phyloP scores from a whole-genome alignment of 2,888 invertebrate genomes.

The Eristalis tenax region DNA sequence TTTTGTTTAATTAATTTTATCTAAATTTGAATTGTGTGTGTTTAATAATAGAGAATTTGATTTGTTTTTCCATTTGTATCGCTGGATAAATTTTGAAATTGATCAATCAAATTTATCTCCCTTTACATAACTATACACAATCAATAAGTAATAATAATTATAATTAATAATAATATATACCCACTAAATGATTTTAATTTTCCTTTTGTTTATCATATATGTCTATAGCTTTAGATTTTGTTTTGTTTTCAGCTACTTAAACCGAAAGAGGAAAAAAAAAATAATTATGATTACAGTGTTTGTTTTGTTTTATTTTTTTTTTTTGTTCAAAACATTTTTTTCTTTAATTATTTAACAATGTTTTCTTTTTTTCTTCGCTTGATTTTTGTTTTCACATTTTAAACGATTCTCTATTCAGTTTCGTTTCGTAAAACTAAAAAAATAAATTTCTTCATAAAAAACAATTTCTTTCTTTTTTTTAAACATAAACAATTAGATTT shows the following conservation, averaged over 20 bases:
- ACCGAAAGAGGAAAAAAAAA: slow-evolving; percentile 21
- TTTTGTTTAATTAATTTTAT: slow-evolving; percentile 53
- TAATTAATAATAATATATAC: slow-evolving; percentile 64
- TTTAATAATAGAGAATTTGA: not conserved
- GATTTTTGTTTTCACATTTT: slow-evolving; percentile 4
- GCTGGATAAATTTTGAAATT: slow-evolving; percentile 62
- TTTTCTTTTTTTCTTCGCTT: not conserved
- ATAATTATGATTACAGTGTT: slow-evolving; percentile 51
- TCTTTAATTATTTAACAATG: slow-evolving; percentile 33
- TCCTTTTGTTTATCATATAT: slow-evolving; percentile 19
- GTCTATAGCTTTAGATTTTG: slow-evolving; percentile 47
- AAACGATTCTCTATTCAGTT: slow-evolving; percentile 45
- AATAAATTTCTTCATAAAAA: slow-evolving; percentile 55
- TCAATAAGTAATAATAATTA: slow-evolving; percentile 53
- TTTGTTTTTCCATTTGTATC: slow-evolving; percentile 48
- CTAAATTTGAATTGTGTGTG: slow-evolving; percentile 10
- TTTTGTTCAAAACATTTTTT: slow-evolving; percentile 45
- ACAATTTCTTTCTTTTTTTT: slow-evolving; percentile 29
- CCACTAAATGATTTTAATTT: slow-evolving; percentile 60
- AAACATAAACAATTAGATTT: slow-evolving; percentile 65
- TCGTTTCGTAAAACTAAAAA: slow-evolving; percentile 45
- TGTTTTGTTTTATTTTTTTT: slow-evolving; percentile 9
- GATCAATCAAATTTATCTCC: slow-evolving; percentile 15
- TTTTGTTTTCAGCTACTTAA: slow-evolving; percentile 58
- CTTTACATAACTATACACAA: slow-evolving; percentile 62